Evolutionary conservation across 2,113 vertebrate genomes (phyloP), one percentile per base, ranked within the genome.

Genomic region (Cochlearius cochlearius): DNA sequence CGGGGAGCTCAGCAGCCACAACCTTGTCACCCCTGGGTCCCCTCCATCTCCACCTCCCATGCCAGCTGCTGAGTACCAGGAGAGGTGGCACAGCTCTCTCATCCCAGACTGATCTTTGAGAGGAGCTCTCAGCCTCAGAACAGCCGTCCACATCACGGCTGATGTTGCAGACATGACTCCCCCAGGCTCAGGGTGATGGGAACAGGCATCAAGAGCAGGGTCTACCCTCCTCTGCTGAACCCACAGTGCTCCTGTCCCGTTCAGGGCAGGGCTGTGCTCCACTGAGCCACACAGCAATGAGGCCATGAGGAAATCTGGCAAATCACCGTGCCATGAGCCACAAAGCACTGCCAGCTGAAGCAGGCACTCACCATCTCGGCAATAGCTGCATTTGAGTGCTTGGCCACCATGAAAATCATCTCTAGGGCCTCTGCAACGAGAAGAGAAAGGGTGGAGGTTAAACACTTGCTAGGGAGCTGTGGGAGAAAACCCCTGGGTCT

Each of bases 341-440:
- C 53, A 67, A 53, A 86, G 67, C 58, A 30, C 41, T 67, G 66
- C 56, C 45, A 62, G 63, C 63, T 32, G 67, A 36, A 56, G 27
- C 59, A 62, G 75, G 47, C 15, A 66, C 97, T 98, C 95, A 98
- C 98, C 98, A 98, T 98, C 94, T 98, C 98, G 0, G 96, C 92
- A 9, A 98, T 98, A 87, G 98, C 98, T 30, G 97, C 96, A 0
- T 98, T 98, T 9, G 98, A 98, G 79, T 98, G 98, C 66, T 98
- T 98, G 16, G 98, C 98, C 1, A 98, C 98, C 4, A 96, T 97
- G 95, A 98, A 98, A 95, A 98, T 98, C 97, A 98, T 94, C 68
- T 98, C 97, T 38, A 98, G 92, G 7, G 98, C 98, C 85, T 98
- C 98, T 98, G 93, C 62, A 93, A 95, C 0, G 17, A 75, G 84